Evolutionary conservation across 2,113 vertebrate genomes (phyloP).

Genomic region (Gymnogyps californianus): DNA sequence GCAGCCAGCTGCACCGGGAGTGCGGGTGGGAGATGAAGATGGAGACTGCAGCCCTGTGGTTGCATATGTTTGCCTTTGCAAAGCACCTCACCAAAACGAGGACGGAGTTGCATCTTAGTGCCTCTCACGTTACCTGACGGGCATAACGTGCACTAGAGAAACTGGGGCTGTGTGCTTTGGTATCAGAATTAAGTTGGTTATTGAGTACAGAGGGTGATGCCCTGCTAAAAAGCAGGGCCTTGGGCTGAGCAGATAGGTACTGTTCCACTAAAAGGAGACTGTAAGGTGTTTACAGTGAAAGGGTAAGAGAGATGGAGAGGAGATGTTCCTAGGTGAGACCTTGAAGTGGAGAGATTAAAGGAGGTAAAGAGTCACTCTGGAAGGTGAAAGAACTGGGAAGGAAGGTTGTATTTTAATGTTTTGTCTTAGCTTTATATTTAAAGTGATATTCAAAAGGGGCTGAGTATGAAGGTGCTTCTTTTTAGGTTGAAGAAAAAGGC

Average conservation of each 20-base stretch:
- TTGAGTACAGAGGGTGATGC: neutral
- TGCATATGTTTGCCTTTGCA: neutral
- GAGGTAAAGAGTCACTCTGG: neutral
- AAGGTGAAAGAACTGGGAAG: neutral
- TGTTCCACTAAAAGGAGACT: neutral
- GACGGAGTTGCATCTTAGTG: neutral
- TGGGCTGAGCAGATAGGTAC: neutral
- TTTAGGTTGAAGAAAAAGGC: neutral
- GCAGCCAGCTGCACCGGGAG: neutral
- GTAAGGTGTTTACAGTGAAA: neutral
- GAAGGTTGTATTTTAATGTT: neutral
- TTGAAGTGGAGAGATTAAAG: neutral
- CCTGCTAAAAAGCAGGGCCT: neutral
- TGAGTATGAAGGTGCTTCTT: neutral
- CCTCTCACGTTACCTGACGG: neutral
- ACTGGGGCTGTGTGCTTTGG: neutral
- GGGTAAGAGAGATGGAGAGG: neutral
- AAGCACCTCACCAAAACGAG: neutral
- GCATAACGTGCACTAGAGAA: neutral
- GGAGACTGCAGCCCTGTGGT: rapidly evolving
- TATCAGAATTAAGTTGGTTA: neutral
- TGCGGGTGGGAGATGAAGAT: neutral
- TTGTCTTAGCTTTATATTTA: neutral
- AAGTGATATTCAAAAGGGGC: neutral
- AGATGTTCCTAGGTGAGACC: neutral